Conservation (phyloP, 2,797 vertebrate genomes). For the Triplophysa yarkandensis region DNA sequence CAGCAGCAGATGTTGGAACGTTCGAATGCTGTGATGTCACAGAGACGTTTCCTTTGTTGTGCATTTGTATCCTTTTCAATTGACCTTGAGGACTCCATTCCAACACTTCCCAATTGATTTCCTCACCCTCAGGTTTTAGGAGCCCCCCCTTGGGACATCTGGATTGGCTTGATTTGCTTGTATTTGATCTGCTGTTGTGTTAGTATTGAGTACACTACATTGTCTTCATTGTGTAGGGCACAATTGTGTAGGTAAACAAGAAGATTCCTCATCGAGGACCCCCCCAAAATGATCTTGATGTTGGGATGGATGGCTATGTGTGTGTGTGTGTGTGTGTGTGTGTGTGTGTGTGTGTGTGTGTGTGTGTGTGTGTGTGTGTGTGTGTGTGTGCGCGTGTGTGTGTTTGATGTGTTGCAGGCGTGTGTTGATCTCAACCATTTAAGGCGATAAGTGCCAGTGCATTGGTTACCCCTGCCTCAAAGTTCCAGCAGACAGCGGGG, state of each 20-base stretch:
- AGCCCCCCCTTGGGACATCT: conserved; percentile 16
- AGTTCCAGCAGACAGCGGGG: conserved; percentile 18
- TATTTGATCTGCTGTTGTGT: neutral
- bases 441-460: conserved; percentile 46
- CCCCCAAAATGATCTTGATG: too few species aligned
- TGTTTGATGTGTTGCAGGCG: conserved; percentile 25
- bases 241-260: conserved; percentile 32
- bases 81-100: conserved; percentile 60
- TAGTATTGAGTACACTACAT: neutral
- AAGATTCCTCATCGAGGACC: neutral
- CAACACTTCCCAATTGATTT: conserved; percentile 40
- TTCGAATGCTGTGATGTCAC: too few species aligned
- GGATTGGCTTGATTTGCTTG: neutral
- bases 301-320: too few species aligned
- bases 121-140: neutral
- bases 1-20: conserved; percentile 52
- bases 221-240: neutral
- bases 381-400: conserved; percentile 20
- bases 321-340: too few species aligned
- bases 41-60: conserved; percentile 51
- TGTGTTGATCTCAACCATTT: conserved; percentile 52
- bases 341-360: conserved; percentile 23
- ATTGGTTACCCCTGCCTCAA: conserved; percentile 30
- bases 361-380: conserved; percentile 13
- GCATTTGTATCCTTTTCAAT: conserved; percentile 31